Base-by-base conservation (phyloP, 2,797 vertebrate species). In the Acipenser oxyrinchus region DNA sequence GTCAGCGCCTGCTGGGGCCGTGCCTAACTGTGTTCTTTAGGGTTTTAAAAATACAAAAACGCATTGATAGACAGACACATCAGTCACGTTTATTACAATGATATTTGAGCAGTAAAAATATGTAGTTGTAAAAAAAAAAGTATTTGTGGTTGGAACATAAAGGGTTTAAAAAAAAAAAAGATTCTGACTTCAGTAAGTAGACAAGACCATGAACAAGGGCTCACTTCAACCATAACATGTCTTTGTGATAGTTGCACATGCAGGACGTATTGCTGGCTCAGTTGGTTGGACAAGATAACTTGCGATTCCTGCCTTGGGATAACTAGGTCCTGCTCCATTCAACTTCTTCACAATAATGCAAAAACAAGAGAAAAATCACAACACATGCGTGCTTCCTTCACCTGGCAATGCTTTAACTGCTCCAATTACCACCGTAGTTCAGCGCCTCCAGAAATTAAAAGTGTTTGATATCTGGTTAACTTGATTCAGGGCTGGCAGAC, bases 301-400 rank as follows among this genome's bases (percentile, higher is more conserved):
- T 50, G 49, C 11, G 67, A 10, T 12, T 49, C 12, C 10, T 51
- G 53, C 12, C 60, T 37, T 52, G 48, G 11, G 60, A 18, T 49
- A 63, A 60, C 60, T 49, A 15, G 13, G 60, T 57, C 65, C 49
- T 53, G 23, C 50, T 50, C 13, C 48, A 53, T 58, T 49, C 48
- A 11, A 52, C 11, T 68, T 62, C 57, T 51, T 60, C 6, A 50
- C 64, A 13, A 71, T 50, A 51, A 62, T n/a, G 49, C 63, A 66
- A 66, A 62, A 66, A 51, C 18, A 37, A 53, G 51, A 68, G 49
- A 67, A 64, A 18, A 68, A 64, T 18, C 59, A 13, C 48, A 68
- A 61, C 69, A 66, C 23, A 64, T 70, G 55, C 49, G 51, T 37
- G 18, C 51, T 9, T 23, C 51, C 53, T 48, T 60, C 53, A 7